Conservation (phyloP, 2,113 vertebrate genomes). For the Cryptoleucopteryx plumbea region DNA sequence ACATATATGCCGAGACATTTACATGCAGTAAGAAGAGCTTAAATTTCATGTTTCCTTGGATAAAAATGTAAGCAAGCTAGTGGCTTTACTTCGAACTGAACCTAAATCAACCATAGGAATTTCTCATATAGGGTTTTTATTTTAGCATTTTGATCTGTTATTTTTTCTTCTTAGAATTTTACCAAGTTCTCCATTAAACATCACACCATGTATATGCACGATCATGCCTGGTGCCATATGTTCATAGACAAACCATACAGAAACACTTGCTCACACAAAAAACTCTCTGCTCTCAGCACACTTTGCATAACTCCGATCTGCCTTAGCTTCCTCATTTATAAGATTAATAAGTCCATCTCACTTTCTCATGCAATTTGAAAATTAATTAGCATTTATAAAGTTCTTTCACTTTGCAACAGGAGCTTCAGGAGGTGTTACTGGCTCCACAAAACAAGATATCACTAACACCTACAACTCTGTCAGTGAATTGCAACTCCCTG, state of each 20-base stretch:
- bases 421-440: not conserved
- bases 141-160: not conserved
- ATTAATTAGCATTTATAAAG: not conserved
- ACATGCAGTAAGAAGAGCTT: too few species aligned
- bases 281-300: not conserved
- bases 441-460: not conserved
- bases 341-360: not conserved
- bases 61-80: too few species aligned
- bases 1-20: too few species aligned
- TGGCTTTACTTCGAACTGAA: not conserved
- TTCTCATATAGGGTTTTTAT: not conserved
- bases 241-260: not conserved
- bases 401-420: not conserved
- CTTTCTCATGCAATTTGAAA: not conserved
- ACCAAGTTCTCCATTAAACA: not conserved
- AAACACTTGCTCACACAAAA: not conserved
- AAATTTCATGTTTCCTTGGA: too few species aligned
- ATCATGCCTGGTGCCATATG: rapidly evolving
- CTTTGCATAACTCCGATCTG: not conserved
- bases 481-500: not conserved
- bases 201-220: not conserved
- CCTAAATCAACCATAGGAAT: not conserved
- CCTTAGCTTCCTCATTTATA: not conserved
- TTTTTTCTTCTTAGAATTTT: not conserved
- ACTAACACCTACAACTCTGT: not conserved